Evolutionary conservation across 2,113 vertebrate species (phyloP), one percentile per base, ranked within the genome.

Genomic region (Esox niger): DNA sequence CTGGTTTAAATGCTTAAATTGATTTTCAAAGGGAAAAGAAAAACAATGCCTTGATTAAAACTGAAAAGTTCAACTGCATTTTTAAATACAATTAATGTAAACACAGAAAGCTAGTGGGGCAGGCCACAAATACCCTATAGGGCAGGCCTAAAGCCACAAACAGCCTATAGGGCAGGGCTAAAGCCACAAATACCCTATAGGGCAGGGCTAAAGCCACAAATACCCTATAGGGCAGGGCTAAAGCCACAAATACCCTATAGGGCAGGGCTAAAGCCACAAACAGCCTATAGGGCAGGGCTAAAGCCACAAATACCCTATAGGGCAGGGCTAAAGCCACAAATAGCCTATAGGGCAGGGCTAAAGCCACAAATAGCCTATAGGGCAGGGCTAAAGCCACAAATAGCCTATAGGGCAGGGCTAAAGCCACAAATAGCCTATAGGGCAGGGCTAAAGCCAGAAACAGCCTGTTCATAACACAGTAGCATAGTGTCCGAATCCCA

Each of bases 401-500:
- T 30, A 58, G 56, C 20, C 26, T 21, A 6, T 6, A 20, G 29
- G 26, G 33, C 23, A 10, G 21, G 20, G n/a, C 6, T 7, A 25
- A 20, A 32, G 30, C 6, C n/a, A 26, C 52, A 5, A 20, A 43
- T 8, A 10, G 26, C 26, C 30, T n/a, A n/a, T n/a, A n/a, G n/a
- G n/a, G n/a, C n/a, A n/a, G n/a, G n/a, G n/a, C n/a, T n/a, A n/a
- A n/a, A n/a, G n/a, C n/a, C n/a, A n/a, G n/a, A n/a, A n/a, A n/a
- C n/a, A n/a, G n/a, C n/a, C n/a, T n/a, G 23, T 11, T 57, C 26
- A 10, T n/a, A n/a, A n/a, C n/a, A n/a, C n/a, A n/a, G n/a, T n/a
- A n/a, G n/a, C n/a, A n/a, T 27, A 25, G 26, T 57, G 55, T 57
- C 55, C 55, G 20, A 26, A 57, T 57, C 55, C 10, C 55, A 57